These are phyloP conservation scores for Acestrorhynchus altus DNA, from an alignment of 2,797 vertebrate species.

Conservation along the genomic window DNA sequence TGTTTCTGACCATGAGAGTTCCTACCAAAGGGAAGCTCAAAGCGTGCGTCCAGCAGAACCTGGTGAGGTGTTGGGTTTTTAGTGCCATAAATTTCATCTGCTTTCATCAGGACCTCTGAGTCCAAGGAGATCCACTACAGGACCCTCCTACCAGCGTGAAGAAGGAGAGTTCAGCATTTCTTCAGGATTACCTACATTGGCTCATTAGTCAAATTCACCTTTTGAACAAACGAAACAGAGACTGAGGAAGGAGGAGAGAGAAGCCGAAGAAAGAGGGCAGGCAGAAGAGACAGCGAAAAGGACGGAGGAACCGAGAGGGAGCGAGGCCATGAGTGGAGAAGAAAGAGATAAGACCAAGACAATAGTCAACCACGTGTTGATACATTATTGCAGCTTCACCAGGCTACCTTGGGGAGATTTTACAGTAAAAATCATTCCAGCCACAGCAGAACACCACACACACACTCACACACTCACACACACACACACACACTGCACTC, in stretches of 20 bases:
- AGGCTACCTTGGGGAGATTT: neutral
- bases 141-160: no score
- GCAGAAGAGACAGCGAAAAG: neutral
- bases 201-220: no score
- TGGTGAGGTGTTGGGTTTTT: conserved; percentile 91
- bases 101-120: conserved; percentile 93
- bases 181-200: no score
- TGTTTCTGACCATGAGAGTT: no score
- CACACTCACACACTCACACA: conserved; percentile 9
- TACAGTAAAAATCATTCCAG: conserved; percentile 11
- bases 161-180: no score
- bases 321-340: neutral
- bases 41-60: conserved; percentile 93
- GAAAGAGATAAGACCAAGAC: neutral
- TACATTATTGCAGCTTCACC: conserved; percentile 26
- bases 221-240: no score
- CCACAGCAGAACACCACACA: neutral
- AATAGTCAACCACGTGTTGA: conserved; percentile 31
- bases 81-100: conserved; percentile 94
- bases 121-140: conserved; percentile 92
- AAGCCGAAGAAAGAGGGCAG: neutral
- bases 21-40: conserved; percentile 94
- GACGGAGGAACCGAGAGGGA: neutral
- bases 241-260: conserved; percentile 41
- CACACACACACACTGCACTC: neutral